These are phyloP conservation scores for Pectinophora gossypiella DNA, from an alignment of 1,140 invertebrate species.

Conservation along the genomic window DNA sequence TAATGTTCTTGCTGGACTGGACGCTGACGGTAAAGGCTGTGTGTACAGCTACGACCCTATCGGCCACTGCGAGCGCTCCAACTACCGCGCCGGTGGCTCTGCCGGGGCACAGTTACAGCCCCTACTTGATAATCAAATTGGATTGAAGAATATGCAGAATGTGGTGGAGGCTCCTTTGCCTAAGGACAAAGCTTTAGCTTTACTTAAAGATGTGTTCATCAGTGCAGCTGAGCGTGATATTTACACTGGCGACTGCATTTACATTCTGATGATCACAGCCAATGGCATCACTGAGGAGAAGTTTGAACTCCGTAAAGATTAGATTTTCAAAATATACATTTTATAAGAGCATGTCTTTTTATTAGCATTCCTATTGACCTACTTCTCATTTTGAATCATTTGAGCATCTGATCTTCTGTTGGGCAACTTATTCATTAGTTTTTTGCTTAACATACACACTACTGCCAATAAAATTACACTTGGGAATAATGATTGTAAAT, in stretches of 20 bases:
- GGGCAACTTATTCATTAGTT: too few species aligned
- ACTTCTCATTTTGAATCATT: too few species aligned
- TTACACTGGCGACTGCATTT: conserved; percentile 94
- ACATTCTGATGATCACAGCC: conserved; percentile 93
- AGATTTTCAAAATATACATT: conserved; percentile 60
- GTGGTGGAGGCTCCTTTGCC: conserved; percentile 78
- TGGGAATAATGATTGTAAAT: conserved; percentile 4
- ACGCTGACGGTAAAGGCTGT: conserved; percentile 92
- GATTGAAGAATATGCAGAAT: conserved; percentile 88
- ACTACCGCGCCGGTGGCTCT: conserved; percentile 90
- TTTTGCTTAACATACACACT: too few species aligned
- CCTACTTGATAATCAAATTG: conserved; percentile 93
- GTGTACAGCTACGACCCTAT: conserved; percentile 98
- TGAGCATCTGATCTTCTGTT: too few species aligned
- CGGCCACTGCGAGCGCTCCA: conserved; percentile 90
- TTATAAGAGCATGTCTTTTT: conserved; percentile 17
- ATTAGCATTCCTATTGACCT: too few species aligned
- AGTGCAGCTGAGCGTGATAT: conserved; percentile 98
- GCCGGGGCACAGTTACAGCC: conserved; percentile 88
- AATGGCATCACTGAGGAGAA: conserved; percentile 86
- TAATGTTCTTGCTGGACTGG: conserved; percentile 94
- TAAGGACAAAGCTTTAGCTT: conserved; percentile 86
- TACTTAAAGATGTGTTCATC: conserved; percentile 97
- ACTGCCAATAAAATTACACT: too few species aligned
- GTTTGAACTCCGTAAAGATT: conserved; percentile 88